Base-by-base conservation (phyloP, 2,113 vertebrate genomes). In the Cyanocitta stelleri region DNA sequence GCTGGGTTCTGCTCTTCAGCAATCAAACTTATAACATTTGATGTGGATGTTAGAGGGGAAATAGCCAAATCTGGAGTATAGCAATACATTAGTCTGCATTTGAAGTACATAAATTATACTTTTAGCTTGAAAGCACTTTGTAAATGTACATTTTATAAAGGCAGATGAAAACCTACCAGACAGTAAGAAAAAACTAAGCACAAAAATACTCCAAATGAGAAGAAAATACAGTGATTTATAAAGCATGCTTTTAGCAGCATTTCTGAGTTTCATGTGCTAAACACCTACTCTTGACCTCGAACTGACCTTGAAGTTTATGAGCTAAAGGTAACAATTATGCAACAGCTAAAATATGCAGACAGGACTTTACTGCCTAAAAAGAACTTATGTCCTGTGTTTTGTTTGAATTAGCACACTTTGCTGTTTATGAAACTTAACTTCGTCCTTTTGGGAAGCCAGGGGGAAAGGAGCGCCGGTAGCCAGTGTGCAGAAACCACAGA, bases 271-370 rank as follows among this genome's bases (percentile, higher is more conserved):
- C 94, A 78, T 93, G 90, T 90, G 74, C 85, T 97, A 73, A 93
- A 88, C 95, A 97, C 93, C 93, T 98, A 71, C 19, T 72, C 63
- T 58, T 96, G 90, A 97, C 97, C 95, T 96, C 17, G 13, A 68
- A 75, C 15, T 97, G 95, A 97, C 97, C 97, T 96, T 92, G 73
- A 67, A 85, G 83, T 97, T 98, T 98, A 98, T 93, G 86, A 96
- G 87, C 93, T 97, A 84, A 97, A 97, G 96, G 97, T 98, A 98
- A 96, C 95, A 95, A 96, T 97, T 98, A 97, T 94, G 97, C 91
- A 97, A 97, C 30, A n/a, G 84, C 88, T 96, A 79, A 98, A 98
- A 96, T 96, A 98, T 98, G 97, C 94, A 97, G 97, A 93, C 97
- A 11, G 52, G 93, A 77, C 95, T 97, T 97, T 96, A 97, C 85